Evolutionary conservation across 92 coral and sea anemone species (phyloP), one percentile per base, ranked within the genome.

Genomic region (Heliopora coerulea): DNA sequence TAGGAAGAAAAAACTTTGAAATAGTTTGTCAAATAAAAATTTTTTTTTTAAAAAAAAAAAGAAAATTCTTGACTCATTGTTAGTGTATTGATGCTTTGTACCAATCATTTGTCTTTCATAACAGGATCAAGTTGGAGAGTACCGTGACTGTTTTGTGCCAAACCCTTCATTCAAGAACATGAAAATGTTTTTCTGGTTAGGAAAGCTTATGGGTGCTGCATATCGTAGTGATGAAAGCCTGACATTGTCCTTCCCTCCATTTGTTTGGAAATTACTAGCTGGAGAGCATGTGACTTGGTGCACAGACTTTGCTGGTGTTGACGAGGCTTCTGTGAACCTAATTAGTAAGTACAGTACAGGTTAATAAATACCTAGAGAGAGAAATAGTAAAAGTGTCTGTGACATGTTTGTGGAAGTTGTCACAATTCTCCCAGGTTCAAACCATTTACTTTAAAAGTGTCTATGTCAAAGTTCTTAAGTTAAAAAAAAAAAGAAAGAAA

Each of bases 271-370:
- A 72, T 88, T 95, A 23, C 80, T 95, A 20, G 96, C 88, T 11
- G 98, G 99, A 54, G 99, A 91, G 37, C 96, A 95, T 59, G 99
- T 95, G 88, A 90, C 89, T 25, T 95, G 99, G 99, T 82, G 95
- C 25, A 83, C 88, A 67, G 99, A 95, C 75, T 95, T 80, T 59
- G 84, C 75, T 4, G 86, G 78, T 72, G 88, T 87, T 9, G 99
- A 95, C 42, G 96, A 83, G 30, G 86, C 89, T 1, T 88, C 93
- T 62, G 96, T 95, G 37, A 85, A 80, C 24, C 79, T 87, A 74
- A 88, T 87, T 17, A 96, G 98, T 93, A 82, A 61, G 72, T 27
- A n/a, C 59, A 25, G 18, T n/a, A n/a, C n/a, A n/a, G n/a, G n/a
- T n/a, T n/a, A n/a, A n/a, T n/a, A n/a, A n/a, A n/a, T n/a, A n/a